A percentile compares a stretch with the other conserved stretches of the same genome.
These are phyloP conservation scores for Nesometra sesokonis DNA, from an alignment of 35 echinoderm and acorn worm species.

Conservation along the genomic window DNA sequence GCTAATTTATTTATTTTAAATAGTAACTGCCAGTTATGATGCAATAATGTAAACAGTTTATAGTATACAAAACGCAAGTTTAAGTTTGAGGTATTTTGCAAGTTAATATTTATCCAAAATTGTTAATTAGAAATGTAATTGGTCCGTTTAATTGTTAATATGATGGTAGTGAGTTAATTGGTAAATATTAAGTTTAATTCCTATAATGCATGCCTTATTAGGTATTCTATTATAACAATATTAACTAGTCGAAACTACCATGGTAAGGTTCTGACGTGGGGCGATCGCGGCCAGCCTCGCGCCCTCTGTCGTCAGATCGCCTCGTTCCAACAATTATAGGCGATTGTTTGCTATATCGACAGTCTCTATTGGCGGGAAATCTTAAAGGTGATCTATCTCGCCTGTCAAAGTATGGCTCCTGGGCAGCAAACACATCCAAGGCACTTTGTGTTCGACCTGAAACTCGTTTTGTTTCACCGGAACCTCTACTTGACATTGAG, in stretches of 20 bases:
- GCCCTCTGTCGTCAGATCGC: neutral
- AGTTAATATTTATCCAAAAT: too few relatives aligned
- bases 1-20: too few relatives aligned
- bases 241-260: neutral
- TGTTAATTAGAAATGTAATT: too few relatives aligned
- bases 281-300: neutral
- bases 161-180: too few relatives aligned
- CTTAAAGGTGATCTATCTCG: neutral
- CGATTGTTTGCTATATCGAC: neutral
- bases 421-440: slow-evolving; percentile 32
- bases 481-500: neutral
- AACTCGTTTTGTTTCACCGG: slow-evolving; percentile 5
- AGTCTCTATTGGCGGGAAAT: neutral
- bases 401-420: slow-evolving; percentile 10
- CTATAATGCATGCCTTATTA: too few relatives aligned
- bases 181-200: too few relatives aligned
- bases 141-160: too few relatives aligned
- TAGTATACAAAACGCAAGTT: too few relatives aligned
- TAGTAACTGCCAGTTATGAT: too few relatives aligned
- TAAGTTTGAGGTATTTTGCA: too few relatives aligned
- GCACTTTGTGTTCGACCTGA: slow-evolving; percentile 35
- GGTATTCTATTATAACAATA: neutral
- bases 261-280: neutral
- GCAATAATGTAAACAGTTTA: too few relatives aligned
- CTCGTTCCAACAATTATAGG: neutral